Conservation (phyloP, 1,140 invertebrate species). For the Bactericera cockerelli region DNA sequence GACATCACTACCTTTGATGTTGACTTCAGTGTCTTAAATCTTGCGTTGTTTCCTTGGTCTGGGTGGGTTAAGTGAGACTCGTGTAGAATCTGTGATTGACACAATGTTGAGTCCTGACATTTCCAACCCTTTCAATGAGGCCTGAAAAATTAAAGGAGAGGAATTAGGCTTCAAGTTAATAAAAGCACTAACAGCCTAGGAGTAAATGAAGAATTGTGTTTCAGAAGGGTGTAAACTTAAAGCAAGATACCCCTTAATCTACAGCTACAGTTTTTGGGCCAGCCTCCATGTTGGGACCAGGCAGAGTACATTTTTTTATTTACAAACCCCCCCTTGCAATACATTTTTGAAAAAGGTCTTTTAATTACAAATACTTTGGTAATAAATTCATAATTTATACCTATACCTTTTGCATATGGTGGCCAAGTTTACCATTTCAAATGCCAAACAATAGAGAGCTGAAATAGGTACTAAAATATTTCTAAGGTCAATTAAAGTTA, state of each 20-base stretch:
- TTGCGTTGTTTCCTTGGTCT: constrained; percentile 56
- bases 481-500: no score
- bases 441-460: no score
- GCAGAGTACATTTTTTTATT: no score
- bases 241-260: background rate
- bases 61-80: constrained; percentile 58
- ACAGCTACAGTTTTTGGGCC: background rate
- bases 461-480: no score
- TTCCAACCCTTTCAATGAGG: constrained; percentile 81
- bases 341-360: no score
- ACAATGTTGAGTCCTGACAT: constrained; percentile 76
- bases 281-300: no score
- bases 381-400: no score
- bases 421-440: no score
- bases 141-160: constrained; percentile 37
- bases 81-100: constrained; percentile 78
- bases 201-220: background rate
- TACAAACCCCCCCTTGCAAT: no score
- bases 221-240: background rate
- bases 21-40: constrained; percentile 40
- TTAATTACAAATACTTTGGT: no score
- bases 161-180: constrained; percentile 8
- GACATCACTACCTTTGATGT: constrained; percentile 10
- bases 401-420: no score
- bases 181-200: background rate